phyloP scores from a whole-genome alignment of 2,888 invertebrate species.

The Caenorhabditis angaria region DNA sequence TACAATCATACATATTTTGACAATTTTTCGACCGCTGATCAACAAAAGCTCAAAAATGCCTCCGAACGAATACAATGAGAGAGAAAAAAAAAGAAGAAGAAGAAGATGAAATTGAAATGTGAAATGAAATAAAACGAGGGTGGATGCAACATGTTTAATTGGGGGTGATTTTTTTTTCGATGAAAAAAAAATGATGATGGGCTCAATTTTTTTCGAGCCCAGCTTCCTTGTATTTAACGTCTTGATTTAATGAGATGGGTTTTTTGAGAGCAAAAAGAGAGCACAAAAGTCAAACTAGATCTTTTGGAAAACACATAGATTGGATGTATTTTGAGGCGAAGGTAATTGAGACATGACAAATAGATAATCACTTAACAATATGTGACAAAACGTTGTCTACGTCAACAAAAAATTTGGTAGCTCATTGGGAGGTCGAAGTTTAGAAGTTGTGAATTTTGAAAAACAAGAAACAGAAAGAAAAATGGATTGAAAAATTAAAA shows the following conservation, averaged over 20 bases:
- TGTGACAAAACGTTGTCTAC: too few species aligned
- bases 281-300: background rate
- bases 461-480: too few species aligned
- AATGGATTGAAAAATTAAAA: too few species aligned
- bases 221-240: too few species aligned
- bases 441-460: too few species aligned
- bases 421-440: too few species aligned
- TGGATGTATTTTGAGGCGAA: too few species aligned
- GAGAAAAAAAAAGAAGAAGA: conserved; percentile 8
- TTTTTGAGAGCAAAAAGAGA: too few species aligned
- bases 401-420: too few species aligned
- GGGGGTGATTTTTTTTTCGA: background rate
- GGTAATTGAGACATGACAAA: background rate
- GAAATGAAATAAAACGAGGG: background rate
- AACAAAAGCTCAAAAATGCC: conserved; percentile 21
- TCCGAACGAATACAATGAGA: conserved; percentile 12
- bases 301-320: background rate
- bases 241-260: too few species aligned
- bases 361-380: background rate
- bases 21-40: conserved; percentile 1
- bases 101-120: background rate
- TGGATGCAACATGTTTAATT: conserved; percentile 4
- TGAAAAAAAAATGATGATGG: conserved; percentile 4
- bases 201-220: conserved; percentile 14
- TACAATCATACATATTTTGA: background rate